A percentile compares a stretch with the other conserved stretches of the same genome.
These are phyloP conservation scores for Lamprologus tigripictilis DNA, from an alignment of 2,113 vertebrate species.

Conservation along the genomic window DNA sequence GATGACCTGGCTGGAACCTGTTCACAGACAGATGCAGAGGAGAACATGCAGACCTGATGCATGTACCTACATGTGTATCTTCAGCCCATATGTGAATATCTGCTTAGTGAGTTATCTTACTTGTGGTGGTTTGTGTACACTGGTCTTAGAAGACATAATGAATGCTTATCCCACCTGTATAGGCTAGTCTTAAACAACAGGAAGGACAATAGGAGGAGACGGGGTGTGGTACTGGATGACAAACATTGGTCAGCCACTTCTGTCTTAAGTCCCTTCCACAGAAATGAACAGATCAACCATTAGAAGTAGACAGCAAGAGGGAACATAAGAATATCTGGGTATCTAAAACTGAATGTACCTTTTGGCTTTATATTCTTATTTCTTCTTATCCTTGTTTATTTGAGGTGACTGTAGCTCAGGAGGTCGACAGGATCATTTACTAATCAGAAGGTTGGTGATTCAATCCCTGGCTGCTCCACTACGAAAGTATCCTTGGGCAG, in stretches of 20 bases:
- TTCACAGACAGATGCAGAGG: background rate
- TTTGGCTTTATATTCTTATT: too few relatives aligned
- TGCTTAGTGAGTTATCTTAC: background rate
- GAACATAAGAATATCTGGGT: background rate
- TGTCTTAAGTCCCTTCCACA: background rate
- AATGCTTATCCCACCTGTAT: conserved; percentile 50
- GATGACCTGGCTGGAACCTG: background rate
- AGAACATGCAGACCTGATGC: background rate
- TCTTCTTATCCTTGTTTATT: background rate
- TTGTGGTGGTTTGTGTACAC: conserved; percentile 18
- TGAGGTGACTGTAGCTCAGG: background rate
- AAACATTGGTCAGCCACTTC: background rate
- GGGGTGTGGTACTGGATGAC: conserved; percentile 29
- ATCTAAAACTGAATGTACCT: background rate
- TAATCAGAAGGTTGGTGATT: background rate
- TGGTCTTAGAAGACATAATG: conserved; percentile 52
- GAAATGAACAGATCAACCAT: background rate
- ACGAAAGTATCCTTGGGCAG: background rate
- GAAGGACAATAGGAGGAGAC: conserved; percentile 29
- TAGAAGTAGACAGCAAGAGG: background rate
- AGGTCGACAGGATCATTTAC: background rate
- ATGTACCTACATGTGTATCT: background rate
- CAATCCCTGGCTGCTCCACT: background rate
- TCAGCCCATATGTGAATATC: background rate
- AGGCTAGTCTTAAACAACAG: conserved; percentile 8